A percentile compares a stretch with the other conserved stretches of the same genome.
phyloP scores from a whole-genome alignment of 2,888 invertebrate species.

The Drosophila monieri region DNA sequence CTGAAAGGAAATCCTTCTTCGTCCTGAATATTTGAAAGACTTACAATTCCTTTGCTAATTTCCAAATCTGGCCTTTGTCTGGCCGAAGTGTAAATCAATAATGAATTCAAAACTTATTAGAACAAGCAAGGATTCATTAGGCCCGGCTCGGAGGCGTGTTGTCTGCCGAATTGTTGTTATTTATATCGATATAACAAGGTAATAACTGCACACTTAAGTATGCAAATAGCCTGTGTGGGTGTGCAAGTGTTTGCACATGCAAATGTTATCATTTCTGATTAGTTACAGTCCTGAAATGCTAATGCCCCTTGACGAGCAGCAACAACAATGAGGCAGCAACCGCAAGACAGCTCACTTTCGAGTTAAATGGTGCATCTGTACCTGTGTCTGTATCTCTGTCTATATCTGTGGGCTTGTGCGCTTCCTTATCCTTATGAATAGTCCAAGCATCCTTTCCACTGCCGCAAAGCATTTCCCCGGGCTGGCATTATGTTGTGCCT shows the following conservation, averaged over 20 bases:
- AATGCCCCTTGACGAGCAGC: slow-evolving; percentile 54
- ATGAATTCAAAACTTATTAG: slow-evolving; percentile 72
- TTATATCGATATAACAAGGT: slow-evolving; percentile 79
- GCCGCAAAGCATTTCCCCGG: slow-evolving; percentile 13
- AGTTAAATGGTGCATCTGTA: slow-evolving; percentile 4
- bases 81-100: slow-evolving; percentile 62
- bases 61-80: slow-evolving; percentile 28
- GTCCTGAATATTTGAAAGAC: slow-evolving; percentile 20
- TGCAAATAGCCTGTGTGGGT: slow-evolving; percentile 75
- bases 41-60: slow-evolving; percentile 28
- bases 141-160: slow-evolving; percentile 45
- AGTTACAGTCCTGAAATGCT: slow-evolving; percentile 74
- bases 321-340: slow-evolving; percentile 36
- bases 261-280: slow-evolving; percentile 80
- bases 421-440: slow-evolving; percentile 33
- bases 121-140: slow-evolving; percentile 79
- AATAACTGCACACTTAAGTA: slow-evolving; percentile 80
- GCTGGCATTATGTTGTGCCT: slow-evolving; percentile 14
- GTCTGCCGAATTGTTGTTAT: slow-evolving; percentile 55
- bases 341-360: slow-evolving; percentile 43
- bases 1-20: not conserved
- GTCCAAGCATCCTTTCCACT: slow-evolving; percentile 14
- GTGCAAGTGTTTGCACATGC: slow-evolving; percentile 63
- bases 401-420: slow-evolving; percentile 3
- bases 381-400: not conserved